These are phyloP conservation scores for Diplolepis rosae DNA, from an alignment of 2,888 invertebrate genomes.

Conservation along the genomic window DNA sequence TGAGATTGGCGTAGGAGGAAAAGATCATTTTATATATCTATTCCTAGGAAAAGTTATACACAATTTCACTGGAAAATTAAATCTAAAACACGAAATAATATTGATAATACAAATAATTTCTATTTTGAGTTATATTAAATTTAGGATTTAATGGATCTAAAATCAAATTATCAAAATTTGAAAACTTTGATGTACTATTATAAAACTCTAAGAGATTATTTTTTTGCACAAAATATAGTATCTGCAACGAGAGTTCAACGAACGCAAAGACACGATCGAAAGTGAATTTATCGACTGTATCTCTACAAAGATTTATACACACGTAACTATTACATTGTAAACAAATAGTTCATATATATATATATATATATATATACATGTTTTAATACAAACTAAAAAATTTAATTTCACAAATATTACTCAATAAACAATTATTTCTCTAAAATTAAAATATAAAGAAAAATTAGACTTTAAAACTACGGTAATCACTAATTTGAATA, in stretches of 20 bases:
- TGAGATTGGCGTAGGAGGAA: background rate
- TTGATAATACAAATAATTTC: too few species aligned
- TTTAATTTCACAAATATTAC: background rate
- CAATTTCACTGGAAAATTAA: too few species aligned
- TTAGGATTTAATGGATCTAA: too few species aligned
- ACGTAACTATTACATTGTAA: background rate
- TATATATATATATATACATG: too few species aligned
- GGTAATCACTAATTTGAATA: background rate
- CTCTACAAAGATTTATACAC: too few species aligned
- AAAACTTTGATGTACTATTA: too few species aligned
- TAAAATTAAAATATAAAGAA: too few species aligned
- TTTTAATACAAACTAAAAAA: background rate
- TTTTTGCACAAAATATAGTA: background rate
- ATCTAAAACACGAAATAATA: too few species aligned
- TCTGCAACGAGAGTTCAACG: background rate
- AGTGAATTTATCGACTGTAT: slow-evolving; percentile 25
- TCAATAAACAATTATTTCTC: background rate
- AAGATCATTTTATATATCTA: background rate
- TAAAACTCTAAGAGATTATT: too few species aligned
- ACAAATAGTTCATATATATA: background rate
- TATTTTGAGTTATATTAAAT: too few species aligned
- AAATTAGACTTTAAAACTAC: background rate
- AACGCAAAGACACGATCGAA: slow-evolving; percentile 22
- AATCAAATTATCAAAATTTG: too few species aligned
- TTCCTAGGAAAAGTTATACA: too few species aligned